phyloP scores from a whole-genome alignment of 2,113 vertebrate genomes.

The Amblyopsis rosae region DNA sequence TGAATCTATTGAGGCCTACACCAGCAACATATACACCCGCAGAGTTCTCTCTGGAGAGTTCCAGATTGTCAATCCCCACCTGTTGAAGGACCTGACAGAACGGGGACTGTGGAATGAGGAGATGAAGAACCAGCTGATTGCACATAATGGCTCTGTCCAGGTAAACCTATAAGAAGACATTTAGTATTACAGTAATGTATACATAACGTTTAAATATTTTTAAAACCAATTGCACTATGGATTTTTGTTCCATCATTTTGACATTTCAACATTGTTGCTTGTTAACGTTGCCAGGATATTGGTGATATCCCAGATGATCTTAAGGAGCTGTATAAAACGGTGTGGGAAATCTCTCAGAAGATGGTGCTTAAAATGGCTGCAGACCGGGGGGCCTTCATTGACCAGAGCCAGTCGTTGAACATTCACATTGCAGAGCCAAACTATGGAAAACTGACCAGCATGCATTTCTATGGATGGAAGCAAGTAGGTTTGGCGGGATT shows the following conservation, averaged over 20 bases:
- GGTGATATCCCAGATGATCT: slow-evolving; percentile 86
- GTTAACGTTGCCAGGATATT: slow-evolving; percentile 67
- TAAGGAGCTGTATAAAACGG: slow-evolving; percentile 95
- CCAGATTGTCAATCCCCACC: slow-evolving; percentile 96
- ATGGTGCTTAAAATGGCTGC: slow-evolving; percentile 93
- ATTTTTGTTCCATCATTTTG: not conserved
- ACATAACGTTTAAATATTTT: not conserved
- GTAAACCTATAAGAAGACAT: slow-evolving; percentile 58
- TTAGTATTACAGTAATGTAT: not conserved
- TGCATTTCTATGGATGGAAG: slow-evolving; percentile 99
- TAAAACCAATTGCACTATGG: not conserved
- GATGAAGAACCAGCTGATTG: slow-evolving; percentile 98
- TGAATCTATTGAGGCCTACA: slow-evolving; percentile 96
- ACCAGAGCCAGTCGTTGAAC: slow-evolving; percentile 98
- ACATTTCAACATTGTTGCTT: not conserved
- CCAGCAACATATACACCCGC: slow-evolving; percentile 98
- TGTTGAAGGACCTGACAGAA: slow-evolving; percentile 96
- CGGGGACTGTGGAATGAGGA: slow-evolving; percentile 91
- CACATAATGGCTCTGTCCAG: slow-evolving; percentile 94
- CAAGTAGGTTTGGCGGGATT: slow-evolving; percentile 72
- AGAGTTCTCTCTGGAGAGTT: slow-evolving; percentile 96
- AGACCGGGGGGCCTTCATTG: slow-evolving; percentile 93
- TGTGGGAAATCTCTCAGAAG: slow-evolving; percentile 99
- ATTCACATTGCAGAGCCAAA: slow-evolving; percentile 98
- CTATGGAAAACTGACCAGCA: slow-evolving; percentile 97